These are phyloP conservation scores for Desmophyllum pertusum DNA, from an alignment of 92 coral and sea anemone genomes.

Conservation along the genomic window DNA sequence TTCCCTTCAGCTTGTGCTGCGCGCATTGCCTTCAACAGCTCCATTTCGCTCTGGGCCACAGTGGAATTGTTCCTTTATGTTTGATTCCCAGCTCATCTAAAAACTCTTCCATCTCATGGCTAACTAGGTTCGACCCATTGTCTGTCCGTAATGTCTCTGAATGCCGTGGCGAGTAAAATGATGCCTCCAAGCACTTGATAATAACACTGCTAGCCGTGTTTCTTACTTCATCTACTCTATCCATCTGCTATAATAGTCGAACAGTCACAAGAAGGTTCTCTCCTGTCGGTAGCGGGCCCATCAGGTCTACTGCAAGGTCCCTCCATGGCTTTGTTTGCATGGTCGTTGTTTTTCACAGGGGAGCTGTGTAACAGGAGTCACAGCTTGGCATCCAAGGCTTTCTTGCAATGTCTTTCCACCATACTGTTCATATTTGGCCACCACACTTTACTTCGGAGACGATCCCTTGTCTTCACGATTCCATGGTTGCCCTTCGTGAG, in stretches of 20 bases:
- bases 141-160: too few relatives aligned
- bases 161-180: conserved; percentile 1
- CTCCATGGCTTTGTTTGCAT: too few relatives aligned
- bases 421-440: too few relatives aligned
- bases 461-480: conserved; percentile 20
- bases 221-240: too few relatives aligned
- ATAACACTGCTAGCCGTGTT: too few relatives aligned
- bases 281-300: conserved; percentile 40
- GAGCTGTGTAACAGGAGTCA: too few relatives aligned
- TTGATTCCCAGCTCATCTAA: conserved; percentile 1
- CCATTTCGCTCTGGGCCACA: conserved; percentile 20
- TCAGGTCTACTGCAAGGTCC: neutral
- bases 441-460: conserved; percentile 6
- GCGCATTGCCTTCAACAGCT: too few relatives aligned
- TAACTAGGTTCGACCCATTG: too few relatives aligned
- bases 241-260: conserved; percentile 3
- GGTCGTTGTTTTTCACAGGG: too few relatives aligned
- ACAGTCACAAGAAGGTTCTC: neutral
- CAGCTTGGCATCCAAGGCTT: too few relatives aligned
- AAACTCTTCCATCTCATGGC: neutral
- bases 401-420: too few relatives aligned
- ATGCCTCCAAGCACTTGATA: conserved; percentile 10
- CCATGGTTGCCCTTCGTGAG: conserved; percentile 33
- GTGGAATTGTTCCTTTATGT: conserved; percentile 13
- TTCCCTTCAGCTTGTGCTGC: conserved; percentile 17